A percentile compares a stretch with the other conserved stretches of the same genome.
Conservation (phyloP, 2,113 vertebrate species). For the Sturnira hondurensis region DNA sequence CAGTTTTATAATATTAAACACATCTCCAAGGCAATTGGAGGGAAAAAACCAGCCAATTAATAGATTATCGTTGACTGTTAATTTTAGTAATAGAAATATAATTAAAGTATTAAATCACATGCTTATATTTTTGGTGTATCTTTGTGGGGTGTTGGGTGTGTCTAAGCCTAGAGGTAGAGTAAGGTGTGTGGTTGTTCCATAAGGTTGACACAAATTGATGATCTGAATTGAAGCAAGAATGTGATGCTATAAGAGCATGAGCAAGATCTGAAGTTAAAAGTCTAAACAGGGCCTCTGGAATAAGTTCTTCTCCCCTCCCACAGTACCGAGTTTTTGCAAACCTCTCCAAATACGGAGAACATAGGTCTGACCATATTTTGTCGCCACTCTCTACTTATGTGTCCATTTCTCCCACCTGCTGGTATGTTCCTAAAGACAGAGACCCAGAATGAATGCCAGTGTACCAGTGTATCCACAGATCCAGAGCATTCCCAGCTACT, state of each 20-base stretch:
- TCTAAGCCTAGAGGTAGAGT: not conserved
- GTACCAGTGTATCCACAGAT: not conserved
- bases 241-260: not conserved
- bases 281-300: not conserved
- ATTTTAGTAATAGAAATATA: not conserved
- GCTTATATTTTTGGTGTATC: not conserved
- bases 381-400: not conserved
- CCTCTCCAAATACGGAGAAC: not conserved
- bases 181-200: not conserved
- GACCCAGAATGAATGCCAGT: not conserved
- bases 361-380: not conserved
- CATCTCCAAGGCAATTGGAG: not conserved
- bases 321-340: not conserved
- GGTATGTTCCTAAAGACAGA: not conserved
- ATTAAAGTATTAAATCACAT: not conserved
- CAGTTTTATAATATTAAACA: not conserved
- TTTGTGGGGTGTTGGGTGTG: not conserved
- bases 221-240: not conserved
- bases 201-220: not conserved
- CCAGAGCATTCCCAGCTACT: not conserved
- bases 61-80: not conserved
- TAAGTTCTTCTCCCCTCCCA: not conserved
- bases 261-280: not conserved
- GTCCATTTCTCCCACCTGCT: not conserved
- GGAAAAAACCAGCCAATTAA: not conserved